These are phyloP conservation scores for Pteropus alecto DNA, from an alignment of 2,113 vertebrate genomes.

Conservation along the genomic window DNA sequence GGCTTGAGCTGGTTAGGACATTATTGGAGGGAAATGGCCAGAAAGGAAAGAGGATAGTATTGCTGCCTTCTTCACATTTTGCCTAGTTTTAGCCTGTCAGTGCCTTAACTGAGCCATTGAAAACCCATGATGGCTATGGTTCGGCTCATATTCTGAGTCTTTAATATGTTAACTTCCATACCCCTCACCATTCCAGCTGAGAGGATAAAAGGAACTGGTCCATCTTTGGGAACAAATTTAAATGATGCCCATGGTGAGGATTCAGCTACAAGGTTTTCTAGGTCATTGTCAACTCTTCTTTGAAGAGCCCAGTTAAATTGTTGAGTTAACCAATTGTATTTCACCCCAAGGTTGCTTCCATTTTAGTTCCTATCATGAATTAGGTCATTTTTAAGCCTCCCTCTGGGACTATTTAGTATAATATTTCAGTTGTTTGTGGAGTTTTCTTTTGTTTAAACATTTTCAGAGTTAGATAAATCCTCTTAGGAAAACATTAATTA, in stretches of 20 bases:
- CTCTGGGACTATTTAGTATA: neutral
- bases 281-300: neutral
- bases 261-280: neutral
- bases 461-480: constrained; percentile 28
- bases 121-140: neutral
- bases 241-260: neutral
- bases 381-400: neutral
- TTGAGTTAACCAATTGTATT: neutral
- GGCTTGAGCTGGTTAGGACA: neutral
- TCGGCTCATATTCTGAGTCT: neutral
- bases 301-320: neutral
- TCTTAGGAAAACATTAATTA: constrained; percentile 56
- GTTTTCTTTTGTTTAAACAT: constrained; percentile 42
- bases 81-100: neutral
- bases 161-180: neutral
- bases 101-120: neutral
- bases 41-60: neutral
- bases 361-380: neutral
- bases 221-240: neutral
- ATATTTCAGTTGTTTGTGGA: neutral
- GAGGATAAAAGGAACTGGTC: neutral
- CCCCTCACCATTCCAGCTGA: neutral
- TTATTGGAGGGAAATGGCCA: neutral
- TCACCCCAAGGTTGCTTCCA: neutral
- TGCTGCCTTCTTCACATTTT: neutral